These are phyloP conservation scores for Phoxinus dragarum DNA, from an alignment of 2,797 vertebrate genomes.

Conservation along the genomic window DNA sequence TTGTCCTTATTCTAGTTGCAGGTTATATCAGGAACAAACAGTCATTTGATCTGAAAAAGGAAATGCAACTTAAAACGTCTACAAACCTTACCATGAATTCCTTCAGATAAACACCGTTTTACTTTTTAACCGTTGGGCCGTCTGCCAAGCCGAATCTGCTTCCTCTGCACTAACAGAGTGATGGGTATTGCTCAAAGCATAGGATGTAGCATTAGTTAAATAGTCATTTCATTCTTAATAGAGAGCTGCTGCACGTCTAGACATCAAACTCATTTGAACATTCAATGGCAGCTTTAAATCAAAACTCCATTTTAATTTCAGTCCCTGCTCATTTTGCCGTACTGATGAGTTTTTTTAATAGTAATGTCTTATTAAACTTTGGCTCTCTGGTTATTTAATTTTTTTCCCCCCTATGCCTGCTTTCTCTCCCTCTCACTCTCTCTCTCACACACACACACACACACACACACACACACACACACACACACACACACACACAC, in stretches of 20 bases:
- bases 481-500: too few species aligned
- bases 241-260: background rate
- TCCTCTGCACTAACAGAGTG: conserved; percentile 5
- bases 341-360: conserved; percentile 1
- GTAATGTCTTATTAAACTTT: background rate
- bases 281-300: conserved; percentile 8
- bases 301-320: conserved; percentile 3
- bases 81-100: background rate
- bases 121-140: conserved; percentile 15
- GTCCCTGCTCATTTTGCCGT: background rate
- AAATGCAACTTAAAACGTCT: conserved; percentile 7
- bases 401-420: background rate
- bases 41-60: background rate
- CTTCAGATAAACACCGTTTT: conserved; percentile 4
- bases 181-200: background rate
- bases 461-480: background rate
- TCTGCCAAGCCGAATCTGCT: conserved; percentile 14
- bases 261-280: background rate
- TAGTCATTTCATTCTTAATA: conserved; percentile 6
- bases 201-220: conserved; percentile 6
- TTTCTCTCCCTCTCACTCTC: background rate
- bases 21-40: background rate
- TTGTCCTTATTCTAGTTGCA: background rate
- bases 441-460: too few species aligned
- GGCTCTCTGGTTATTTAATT: background rate